These are phyloP conservation scores for Panopea generosa DNA, from an alignment of 2,888 invertebrate genomes.

Conservation along the genomic window DNA sequence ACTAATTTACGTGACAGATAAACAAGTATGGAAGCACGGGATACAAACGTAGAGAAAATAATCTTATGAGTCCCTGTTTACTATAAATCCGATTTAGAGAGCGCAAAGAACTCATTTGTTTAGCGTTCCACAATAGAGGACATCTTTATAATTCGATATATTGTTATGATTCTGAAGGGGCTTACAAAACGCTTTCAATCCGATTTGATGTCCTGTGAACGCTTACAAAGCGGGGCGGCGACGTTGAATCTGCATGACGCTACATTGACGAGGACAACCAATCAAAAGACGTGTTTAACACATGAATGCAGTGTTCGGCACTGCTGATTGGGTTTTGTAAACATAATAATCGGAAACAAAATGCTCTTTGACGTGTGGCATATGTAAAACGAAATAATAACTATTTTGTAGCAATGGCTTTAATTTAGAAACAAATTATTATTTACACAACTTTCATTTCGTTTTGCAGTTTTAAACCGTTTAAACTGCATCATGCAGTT, in stretches of 20 bases:
- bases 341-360: background rate
- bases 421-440: too few relatives aligned
- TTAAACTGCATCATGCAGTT: too few relatives aligned
- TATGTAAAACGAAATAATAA: too few relatives aligned
- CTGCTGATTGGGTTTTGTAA: background rate
- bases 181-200: conserved; percentile 1
- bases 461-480: too few relatives aligned
- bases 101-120: conserved; percentile 48
- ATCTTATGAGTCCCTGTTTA: conserved; percentile 48
- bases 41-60: conserved; percentile 29
- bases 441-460: too few relatives aligned
- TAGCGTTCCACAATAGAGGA: conserved; percentile 23
- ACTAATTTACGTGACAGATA: conserved; percentile 55
- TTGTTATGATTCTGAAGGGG: conserved; percentile 13
- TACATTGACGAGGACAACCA: background rate
- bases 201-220: background rate
- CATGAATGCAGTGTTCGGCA: background rate
- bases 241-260: background rate
- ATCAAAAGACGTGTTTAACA: background rate
- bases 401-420: too few relatives aligned
- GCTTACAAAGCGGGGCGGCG: background rate
- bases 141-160: conserved; percentile 44
- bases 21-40: conserved; percentile 32
- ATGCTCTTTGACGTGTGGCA: too few relatives aligned
- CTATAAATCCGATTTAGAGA: conserved; percentile 54